These are phyloP conservation scores for Thalpophila matura DNA, from an alignment of 2,888 invertebrate genomes.

Conservation along the genomic window DNA sequence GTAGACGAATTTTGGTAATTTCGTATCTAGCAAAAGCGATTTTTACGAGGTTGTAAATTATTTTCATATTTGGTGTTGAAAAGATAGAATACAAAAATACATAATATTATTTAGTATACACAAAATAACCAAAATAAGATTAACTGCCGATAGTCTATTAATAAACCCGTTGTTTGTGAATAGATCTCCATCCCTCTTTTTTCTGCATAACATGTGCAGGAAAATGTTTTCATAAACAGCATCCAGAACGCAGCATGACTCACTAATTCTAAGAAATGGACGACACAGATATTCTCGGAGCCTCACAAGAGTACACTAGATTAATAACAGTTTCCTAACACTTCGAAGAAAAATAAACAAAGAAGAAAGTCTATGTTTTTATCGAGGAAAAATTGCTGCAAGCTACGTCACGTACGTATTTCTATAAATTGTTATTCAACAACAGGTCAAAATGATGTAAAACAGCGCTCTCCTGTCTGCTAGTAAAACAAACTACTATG, in stretches of 20 bases:
- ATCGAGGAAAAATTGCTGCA: background rate
- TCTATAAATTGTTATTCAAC: conserved; percentile 7
- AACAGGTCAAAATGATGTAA: conserved; percentile 26
- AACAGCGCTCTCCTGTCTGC: conserved; percentile 3
- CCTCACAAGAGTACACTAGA: conserved; percentile 30
- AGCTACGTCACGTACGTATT: conserved; percentile 22
- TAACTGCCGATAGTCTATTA: background rate
- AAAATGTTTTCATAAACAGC: conserved; percentile 51
- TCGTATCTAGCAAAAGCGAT: no score
- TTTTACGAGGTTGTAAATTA: no score
- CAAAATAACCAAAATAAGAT: no score
- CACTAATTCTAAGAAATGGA: conserved; percentile 52
- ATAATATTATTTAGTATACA: no score
- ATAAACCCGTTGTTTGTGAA: conserved; percentile 5
- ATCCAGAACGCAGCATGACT: conserved; percentile 50
- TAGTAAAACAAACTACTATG: conserved; percentile 2
- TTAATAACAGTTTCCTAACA: conserved; percentile 33
- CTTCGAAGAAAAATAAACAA: conserved; percentile 28
- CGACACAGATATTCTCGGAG: conserved; percentile 49
- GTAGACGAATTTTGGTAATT: no score
- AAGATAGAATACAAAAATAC: background rate
- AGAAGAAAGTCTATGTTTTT: background rate
- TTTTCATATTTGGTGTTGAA: conserved; percentile 24
- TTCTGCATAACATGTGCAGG: conserved; percentile 27
- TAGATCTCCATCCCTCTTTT: conserved; percentile 27